A percentile compares a stretch with the other conserved stretches of the same genome.
These are phyloP conservation scores for Crepidodera aurea DNA, from an alignment of 2,888 invertebrate genomes.

Conservation along the genomic window DNA sequence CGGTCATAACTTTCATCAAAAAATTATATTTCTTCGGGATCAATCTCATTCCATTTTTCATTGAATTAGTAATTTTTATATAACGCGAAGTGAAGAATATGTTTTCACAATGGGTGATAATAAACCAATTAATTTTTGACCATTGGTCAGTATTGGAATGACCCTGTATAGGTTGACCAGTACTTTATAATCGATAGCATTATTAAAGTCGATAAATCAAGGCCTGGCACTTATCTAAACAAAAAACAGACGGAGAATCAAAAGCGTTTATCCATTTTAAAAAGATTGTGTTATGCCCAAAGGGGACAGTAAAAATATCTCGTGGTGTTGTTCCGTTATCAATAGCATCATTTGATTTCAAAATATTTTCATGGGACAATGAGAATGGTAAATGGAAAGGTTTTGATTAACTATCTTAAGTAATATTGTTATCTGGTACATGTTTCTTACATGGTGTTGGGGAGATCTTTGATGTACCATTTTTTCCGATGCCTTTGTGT, in stretches of 20 bases:
- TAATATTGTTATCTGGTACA: neutral
- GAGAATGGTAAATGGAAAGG: neutral
- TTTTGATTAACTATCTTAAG: conserved; percentile 3
- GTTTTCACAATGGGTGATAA: too few species aligned
- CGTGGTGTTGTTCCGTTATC: conserved; percentile 12
- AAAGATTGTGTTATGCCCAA: neutral
- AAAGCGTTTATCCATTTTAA: conserved; percentile 1
- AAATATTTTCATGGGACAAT: neutral
- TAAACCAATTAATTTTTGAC: too few species aligned
- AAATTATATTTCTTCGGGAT: too few species aligned
- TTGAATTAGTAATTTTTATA: too few species aligned
- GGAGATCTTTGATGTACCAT: too few species aligned
- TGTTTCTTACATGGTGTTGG: neutral
- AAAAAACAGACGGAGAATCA: conserved; percentile 9
- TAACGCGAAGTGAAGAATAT: too few species aligned
- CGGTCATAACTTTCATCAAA: too few species aligned
- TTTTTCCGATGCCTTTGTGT: too few species aligned
- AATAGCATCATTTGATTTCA: conserved; percentile 17
- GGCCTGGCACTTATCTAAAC: conserved; percentile 13
- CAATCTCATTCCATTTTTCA: too few species aligned
- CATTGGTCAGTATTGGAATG: neutral
- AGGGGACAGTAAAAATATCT: neutral
- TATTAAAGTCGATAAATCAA: conserved; percentile 18
- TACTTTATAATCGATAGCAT: conserved; percentile 5
- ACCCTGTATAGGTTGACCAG: neutral